Percentiles rank a stretch among this genome's conserved stretches.
Evolutionary conservation across 2,113 vertebrate genomes (phyloP).

Genomic region (Empidonax alnorum): DNA sequence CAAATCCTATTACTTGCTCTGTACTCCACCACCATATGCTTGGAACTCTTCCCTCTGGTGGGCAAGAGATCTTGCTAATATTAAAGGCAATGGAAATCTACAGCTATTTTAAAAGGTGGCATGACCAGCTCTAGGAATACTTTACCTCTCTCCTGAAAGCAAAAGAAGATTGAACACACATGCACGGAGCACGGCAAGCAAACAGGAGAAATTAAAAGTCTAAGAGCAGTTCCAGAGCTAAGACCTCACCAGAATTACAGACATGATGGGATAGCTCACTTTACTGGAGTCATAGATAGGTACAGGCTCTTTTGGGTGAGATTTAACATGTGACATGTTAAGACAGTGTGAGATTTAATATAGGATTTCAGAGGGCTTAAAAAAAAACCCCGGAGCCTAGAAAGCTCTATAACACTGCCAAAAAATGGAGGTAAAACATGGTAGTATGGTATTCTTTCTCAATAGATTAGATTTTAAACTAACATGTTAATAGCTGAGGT

Average conservation of each 20-base stretch:
- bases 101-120: neutral
- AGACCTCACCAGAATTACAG: neutral
- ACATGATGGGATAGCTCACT: neutral
- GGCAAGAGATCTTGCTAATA: neutral
- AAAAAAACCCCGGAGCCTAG: neutral
- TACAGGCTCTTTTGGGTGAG: neutral
- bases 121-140: neutral
- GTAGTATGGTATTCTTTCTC: neutral
- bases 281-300: neutral
- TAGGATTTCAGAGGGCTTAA: neutral
- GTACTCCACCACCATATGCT: neutral
- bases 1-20: neutral
- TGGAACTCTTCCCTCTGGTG: neutral
- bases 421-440: neutral
- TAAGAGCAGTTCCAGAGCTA: neutral
- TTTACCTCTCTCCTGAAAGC: neutral
- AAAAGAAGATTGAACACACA: neutral
- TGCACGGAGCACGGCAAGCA: rapidly evolving
- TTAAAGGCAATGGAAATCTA: neutral
- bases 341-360: neutral
- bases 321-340: neutral
- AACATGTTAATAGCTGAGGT: neutral
- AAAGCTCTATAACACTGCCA: neutral
- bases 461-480: neutral
- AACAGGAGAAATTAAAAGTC: neutral